Evolutionary conservation across 2,797 vertebrate genomes (phyloP), one percentile per base, ranked within the genome.

Genomic region (Lutjanus argentimaculatus): DNA sequence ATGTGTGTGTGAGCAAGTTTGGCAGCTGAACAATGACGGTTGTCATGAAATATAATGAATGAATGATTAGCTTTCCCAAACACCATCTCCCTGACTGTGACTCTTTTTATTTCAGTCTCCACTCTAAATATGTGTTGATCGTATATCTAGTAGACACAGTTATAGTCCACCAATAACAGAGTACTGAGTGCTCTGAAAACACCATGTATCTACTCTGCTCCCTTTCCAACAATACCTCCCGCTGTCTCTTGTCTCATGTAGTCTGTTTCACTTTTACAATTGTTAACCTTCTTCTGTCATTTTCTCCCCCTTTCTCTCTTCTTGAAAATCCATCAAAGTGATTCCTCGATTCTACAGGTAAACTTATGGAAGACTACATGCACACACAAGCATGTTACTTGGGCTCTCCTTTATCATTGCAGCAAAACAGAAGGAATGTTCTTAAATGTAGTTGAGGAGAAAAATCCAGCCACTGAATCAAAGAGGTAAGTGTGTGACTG

Each of bases 371-470:
- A 58, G 30, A 45, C 25, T 6, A 22, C 19, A 21, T 6, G 11
- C 55, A 57, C 12, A 52, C 62, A 25, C 25, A 25, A 25, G 25
- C 2, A 62, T 0, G 2, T 36, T 48, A 64, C 8, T 59, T 68
- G 13, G 52, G 36, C 8, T 67, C 62, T 72, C 36, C 66, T 67
- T 77, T 53, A 48, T 62, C 42, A 45, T 58, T 65, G 22, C 62
- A 69, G 48, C 63, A 83, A 64, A 80, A 84, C 73, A 53, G 86
- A 90, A 79, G 49, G 17, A 70, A 62, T 61, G 65, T 69, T 86
- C 42, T 43, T 63, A n/a, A 82, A 80, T 58, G 63, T 62, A 61
- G 40, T 16, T 40, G 58, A 62, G 66, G 63, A 21, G 62, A 63
- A 80, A 69, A 68, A 85, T 48, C 57, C 61, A 56, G 52, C 67